These are phyloP conservation scores for Phortica okadai DNA, from an alignment of 2,888 invertebrate genomes.

Conservation along the genomic window DNA sequence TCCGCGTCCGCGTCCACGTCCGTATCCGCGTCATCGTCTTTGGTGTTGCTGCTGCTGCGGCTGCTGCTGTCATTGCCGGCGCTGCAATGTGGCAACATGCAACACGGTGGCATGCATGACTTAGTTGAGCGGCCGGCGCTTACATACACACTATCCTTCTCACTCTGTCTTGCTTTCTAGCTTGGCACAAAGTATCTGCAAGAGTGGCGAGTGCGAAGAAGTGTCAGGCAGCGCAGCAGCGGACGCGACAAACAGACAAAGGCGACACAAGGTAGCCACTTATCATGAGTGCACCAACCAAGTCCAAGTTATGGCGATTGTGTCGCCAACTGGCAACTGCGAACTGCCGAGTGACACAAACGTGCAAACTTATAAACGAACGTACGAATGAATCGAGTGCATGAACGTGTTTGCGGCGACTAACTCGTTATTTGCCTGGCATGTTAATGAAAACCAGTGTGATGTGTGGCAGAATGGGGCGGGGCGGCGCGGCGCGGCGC, in stretches of 20 bases:
- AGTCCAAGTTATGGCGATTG: conserved; percentile 38
- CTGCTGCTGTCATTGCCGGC: conserved; percentile 7
- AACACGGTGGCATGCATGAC: conserved; percentile 25
- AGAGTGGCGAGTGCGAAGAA: background rate
- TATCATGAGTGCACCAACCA: conserved; percentile 37
- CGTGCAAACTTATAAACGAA: background rate
- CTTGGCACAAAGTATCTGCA: background rate
- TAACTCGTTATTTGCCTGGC: conserved; percentile 41
- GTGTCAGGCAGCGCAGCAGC: background rate
- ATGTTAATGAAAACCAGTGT: conserved; percentile 43
- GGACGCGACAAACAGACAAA: background rate
- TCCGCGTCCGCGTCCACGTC: conserved; percentile 18
- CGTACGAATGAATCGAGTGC: background rate
- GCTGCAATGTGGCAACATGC: conserved; percentile 25
- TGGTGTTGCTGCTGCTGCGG: conserved; percentile 8
- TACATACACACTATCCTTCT: background rate
- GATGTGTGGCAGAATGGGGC: background rate
- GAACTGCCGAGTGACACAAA: background rate
- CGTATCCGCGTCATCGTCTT: background rate
- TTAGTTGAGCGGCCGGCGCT: conserved; percentile 8
- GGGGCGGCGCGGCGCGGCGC: background rate
- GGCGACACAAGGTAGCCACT: conserved; percentile 23
- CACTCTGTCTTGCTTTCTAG: no score
- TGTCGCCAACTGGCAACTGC: conserved; percentile 44
- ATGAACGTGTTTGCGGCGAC: conserved; percentile 10